Evolutionary conservation across 2,113 vertebrate genomes (phyloP).

Genomic region (Nycticorax nycticorax): DNA sequence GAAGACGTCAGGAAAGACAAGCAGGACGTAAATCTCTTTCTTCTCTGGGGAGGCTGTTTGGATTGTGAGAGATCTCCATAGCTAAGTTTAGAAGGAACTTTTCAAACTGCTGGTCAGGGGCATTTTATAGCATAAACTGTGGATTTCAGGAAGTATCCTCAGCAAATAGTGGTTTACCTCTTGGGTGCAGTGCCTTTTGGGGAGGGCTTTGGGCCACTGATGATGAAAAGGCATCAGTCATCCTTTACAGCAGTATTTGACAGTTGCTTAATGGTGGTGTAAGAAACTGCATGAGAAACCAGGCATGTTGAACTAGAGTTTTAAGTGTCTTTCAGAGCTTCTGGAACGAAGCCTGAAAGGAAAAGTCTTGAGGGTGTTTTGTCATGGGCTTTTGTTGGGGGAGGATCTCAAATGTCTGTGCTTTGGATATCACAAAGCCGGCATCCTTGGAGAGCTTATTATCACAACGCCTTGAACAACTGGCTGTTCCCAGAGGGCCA

Average conservation of each 20-base stretch:
- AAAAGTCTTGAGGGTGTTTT: not conserved
- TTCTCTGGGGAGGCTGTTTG: not conserved
- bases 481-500: not conserved
- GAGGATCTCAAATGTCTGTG: not conserved
- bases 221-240: not conserved
- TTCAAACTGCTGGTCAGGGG: not conserved
- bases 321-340: not conserved
- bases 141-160: not conserved
- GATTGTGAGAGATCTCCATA: not conserved
- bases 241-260: not conserved
- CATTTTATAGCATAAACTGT: not conserved
- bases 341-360: not conserved
- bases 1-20: not conserved
- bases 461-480: not conserved
- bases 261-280: not conserved
- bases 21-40: not conserved
- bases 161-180: not conserved
- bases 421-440: not conserved
- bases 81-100: not conserved
- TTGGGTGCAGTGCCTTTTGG: not conserved
- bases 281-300: not conserved
- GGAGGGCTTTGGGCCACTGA: not conserved
- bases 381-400: not conserved
- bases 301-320: not conserved
- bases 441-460: conserved; percentile 30